Percentiles rank a stretch among this genome's conserved stretches.
Conservation (phyloP, 1,140 invertebrate species). For the Galleria mellonella region DNA sequence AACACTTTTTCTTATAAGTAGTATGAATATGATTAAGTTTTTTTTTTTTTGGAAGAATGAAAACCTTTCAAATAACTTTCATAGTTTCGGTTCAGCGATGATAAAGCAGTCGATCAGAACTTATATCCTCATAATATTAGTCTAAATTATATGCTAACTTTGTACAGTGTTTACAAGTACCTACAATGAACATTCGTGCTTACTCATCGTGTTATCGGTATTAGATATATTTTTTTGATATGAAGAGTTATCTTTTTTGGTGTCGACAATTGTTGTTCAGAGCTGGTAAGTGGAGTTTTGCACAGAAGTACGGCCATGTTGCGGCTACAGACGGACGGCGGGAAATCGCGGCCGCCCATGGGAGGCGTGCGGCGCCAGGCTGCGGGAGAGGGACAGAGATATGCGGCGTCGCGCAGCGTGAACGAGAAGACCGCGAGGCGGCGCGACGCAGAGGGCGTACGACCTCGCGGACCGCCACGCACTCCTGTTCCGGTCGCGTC, state of each 20-base stretch:
- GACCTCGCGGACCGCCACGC: conserved; percentile 44
- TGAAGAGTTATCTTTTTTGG: background rate
- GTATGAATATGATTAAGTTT: too few species aligned
- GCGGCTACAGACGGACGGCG: conserved; percentile 47
- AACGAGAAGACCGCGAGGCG: conserved; percentile 48
- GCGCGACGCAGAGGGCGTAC: conserved; percentile 62
- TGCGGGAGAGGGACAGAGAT: conserved; percentile 37
- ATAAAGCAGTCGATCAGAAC: too few species aligned
- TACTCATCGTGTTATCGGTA: conserved; percentile 1
- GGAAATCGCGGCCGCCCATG: conserved; percentile 69
- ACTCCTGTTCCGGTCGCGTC: conserved; percentile 68
- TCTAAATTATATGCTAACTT: too few species aligned
- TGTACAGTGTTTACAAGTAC: too few species aligned
- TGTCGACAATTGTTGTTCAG: conserved; percentile 30
- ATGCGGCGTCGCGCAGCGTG: conserved; percentile 14
- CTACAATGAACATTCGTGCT: too few species aligned
- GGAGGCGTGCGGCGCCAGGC: conserved; percentile 55
- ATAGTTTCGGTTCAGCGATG: too few species aligned
- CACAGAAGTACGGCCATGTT: conserved; percentile 60
- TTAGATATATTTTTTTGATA: too few species aligned
- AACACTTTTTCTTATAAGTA: too few species aligned
- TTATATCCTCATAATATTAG: too few species aligned
- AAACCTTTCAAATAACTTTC: too few species aligned
- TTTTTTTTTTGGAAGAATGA: too few species aligned
- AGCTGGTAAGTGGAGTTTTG: conserved; percentile 39